A percentile compares a stretch with the other conserved stretches of the same genome.
These are phyloP conservation scores for Conus betulinus DNA, from an alignment of 1,140 invertebrate species.

Conservation along the genomic window DNA sequence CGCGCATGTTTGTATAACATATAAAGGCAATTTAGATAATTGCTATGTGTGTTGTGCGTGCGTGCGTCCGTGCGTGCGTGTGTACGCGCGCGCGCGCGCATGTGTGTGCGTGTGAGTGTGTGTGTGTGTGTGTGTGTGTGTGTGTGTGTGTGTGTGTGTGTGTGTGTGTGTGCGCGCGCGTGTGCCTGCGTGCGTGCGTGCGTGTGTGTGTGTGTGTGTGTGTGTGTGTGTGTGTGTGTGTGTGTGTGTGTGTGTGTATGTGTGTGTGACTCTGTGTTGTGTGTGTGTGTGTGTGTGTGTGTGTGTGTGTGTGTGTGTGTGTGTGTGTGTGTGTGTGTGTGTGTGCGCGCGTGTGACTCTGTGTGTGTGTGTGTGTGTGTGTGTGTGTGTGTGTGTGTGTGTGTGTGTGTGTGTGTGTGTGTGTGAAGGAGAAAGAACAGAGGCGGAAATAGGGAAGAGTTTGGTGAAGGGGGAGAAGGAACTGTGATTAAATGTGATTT, in stretches of 20 bases:
- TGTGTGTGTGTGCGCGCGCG: too few species aligned
- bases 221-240: background rate
- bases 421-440: background rate
- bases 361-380: slow-evolving; percentile 15
- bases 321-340: background rate
- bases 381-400: background rate
- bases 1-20: too few species aligned
- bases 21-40: too few species aligned
- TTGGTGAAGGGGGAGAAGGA: background rate
- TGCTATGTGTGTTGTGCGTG: too few species aligned
- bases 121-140: too few species aligned
- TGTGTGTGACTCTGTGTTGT: background rate
- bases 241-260: slow-evolving; percentile 15
- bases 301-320: slow-evolving; percentile 1
- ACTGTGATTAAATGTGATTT: background rate
- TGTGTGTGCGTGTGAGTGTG: too few species aligned
- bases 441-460: background rate
- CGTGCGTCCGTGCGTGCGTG: too few species aligned
- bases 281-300: too few species aligned
- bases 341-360: background rate
- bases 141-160: too few species aligned
- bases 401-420: slow-evolving; percentile 19
- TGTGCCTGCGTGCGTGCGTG: background rate
- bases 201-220: background rate
- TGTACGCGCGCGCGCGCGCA: too few species aligned